Evolutionary conservation across 2,113 vertebrate genomes (phyloP), one percentile per base, ranked within the genome.

Genomic region (Siniperca knerii): DNA sequence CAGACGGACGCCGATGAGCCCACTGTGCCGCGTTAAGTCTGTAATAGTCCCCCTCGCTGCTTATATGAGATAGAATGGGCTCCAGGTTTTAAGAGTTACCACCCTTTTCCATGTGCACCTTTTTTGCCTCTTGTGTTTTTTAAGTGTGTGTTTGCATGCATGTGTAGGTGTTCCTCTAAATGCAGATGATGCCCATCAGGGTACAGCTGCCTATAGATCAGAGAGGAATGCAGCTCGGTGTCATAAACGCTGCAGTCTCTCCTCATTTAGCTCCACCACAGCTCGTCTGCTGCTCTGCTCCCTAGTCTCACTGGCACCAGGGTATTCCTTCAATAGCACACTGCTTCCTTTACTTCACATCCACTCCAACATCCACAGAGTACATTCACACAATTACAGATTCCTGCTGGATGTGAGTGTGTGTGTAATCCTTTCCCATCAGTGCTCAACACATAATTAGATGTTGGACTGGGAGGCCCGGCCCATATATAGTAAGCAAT

Each of bases 401-500:
- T 92, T 89, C 85, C 89, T 90, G 80, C 90, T 93, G 82, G 70
- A 87, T 89, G 89, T 79, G 74, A 84, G 72, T 75, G 90, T 79
- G 84, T 86, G 66, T 83, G 84, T 86, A 82, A 88, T 90, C 82
- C 82, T 82, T 94, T 92, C 91, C 93, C 93, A 94, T 92, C 94
- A 93, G 86, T 0, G 58, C 85, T 79, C 86, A 91, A 92, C 92
- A 92, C 91, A 93, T 95, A 94, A 95, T 95, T 94, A 94, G 93
- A 94, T 78, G 94, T 92, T 94, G 88, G 90, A 90, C 85, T 85
- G 67, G 71, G 89, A 92, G 79, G 77, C 84, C 46, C 8, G 55
- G 76, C 79, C 93, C 94, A 92, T 91, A 92, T 94, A 95, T 95
- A 95, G 94, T 90, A 87, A 94, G 92, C 92, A 91, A 93, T 91